phyloP scores from a whole-genome alignment of 2,888 invertebrate species.

The Eupelmus urozonus region DNA sequence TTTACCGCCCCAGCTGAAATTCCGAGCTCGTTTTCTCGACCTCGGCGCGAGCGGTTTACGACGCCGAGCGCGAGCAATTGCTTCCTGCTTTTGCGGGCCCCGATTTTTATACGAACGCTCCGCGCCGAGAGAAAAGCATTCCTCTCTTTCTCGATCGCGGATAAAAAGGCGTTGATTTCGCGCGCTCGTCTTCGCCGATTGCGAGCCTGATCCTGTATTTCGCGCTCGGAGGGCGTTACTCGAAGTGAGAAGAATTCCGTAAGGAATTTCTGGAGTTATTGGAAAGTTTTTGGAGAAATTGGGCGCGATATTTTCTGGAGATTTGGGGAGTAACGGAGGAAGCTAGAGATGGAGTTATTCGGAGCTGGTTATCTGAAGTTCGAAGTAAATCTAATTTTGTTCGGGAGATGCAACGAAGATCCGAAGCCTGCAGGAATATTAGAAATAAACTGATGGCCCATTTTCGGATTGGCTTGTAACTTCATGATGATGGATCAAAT shows the following conservation, averaged over 20 bases:
- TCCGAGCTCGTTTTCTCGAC: slow-evolving; percentile 4
- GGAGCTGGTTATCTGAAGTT: too few relatives aligned
- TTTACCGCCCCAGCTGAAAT: slow-evolving; percentile 20
- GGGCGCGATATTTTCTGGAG: too few relatives aligned
- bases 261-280: too few relatives aligned
- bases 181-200: too few relatives aligned
- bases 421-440: not conserved
- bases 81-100: slow-evolving; percentile 12
- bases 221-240: too few relatives aligned
- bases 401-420: not conserved
- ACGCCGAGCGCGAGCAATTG: slow-evolving; percentile 10
- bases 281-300: too few relatives aligned
- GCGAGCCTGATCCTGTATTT: too few relatives aligned
- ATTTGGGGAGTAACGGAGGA: too few relatives aligned
- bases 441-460: slow-evolving; percentile 1
- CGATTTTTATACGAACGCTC: slow-evolving; percentile 11
- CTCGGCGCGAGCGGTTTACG: not conserved
- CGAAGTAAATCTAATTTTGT: not conserved
- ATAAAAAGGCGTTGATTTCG: too few relatives aligned
- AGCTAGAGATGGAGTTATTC: too few relatives aligned
- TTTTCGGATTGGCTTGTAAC: not conserved
- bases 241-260: too few relatives aligned
- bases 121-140: not conserved
- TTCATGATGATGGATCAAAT: not conserved
- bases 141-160: not conserved